Base-by-base conservation (phyloP, 1,140 invertebrate genomes). In the Sminthurinus signatus region DNA sequence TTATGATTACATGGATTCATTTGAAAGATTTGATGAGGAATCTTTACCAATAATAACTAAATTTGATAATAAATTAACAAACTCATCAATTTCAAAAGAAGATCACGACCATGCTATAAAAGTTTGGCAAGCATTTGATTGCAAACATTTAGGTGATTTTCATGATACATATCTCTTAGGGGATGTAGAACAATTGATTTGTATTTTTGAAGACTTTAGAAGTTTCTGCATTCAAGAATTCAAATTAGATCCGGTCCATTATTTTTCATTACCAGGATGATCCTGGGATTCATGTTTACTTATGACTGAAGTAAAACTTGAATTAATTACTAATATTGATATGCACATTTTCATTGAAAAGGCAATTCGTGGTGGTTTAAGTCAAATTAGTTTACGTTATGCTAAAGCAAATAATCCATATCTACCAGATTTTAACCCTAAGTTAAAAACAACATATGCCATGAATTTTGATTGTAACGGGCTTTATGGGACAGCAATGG, bases 161-260 rank as follows among this genome's bases (percentile, higher is more conserved):
- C 72, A 73, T 32, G 72, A 75, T 64, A 43, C 75, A 1, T 75
- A 76, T 63, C 39, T 73, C 1, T 55, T 70, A 42, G 43, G 51
- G 28, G 62, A 73, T 64, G 42, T 59, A 8, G 14, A 72, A 14
- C 39, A 73, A 12, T 44, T 68, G 42, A 69, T 70, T 17, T 68
- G 69, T 59, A 66, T 75, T 2, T 75, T 76, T 62, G 74, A 76
- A 65, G 68, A 73, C 44, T 76, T 68, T 65, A 21, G 67, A 31
- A 36, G 39, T 51, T 19, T 59, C 36, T 15, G 17, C 32, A 27
- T 70, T 1, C 23, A 39, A 54, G 31, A 56, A 36, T 72, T 62
- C 51, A 44, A 46, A 46, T 52, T 72, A 51, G 75, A 76, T 67
- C 72, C 73, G 0, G 59, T 64, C 4, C 64, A 70, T 43, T 76